phyloP scores from a whole-genome alignment of 1,140 invertebrate genomes.

The Drosophila obscura region DNA sequence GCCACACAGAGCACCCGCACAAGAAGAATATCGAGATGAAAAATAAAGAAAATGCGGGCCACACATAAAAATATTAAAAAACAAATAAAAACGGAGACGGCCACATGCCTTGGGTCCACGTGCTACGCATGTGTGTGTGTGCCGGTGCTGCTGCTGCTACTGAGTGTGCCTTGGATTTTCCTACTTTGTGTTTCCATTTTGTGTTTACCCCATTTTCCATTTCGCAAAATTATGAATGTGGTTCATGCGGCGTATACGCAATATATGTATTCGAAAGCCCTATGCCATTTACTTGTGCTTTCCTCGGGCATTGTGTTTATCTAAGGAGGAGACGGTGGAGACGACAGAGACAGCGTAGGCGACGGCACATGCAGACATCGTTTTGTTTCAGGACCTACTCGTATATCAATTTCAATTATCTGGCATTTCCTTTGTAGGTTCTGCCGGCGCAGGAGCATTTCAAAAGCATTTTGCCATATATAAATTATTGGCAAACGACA shows the following conservation, averaged over 20 bases:
- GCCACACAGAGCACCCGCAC: neutral
- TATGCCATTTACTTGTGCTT: conserved; percentile 11
- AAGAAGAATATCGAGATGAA: conserved; percentile 26
- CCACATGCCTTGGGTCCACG: conserved; percentile 52
- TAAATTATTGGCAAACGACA: conserved; percentile 71
- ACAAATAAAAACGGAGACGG: conserved; percentile 59
- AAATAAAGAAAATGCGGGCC: conserved; percentile 19
- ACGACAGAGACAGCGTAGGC: too few species aligned
- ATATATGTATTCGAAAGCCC: conserved; percentile 38
- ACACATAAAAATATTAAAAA: conserved; percentile 74
- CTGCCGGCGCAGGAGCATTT: conserved; percentile 14
- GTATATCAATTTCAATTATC: conserved; percentile 82
- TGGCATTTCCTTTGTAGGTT: conserved; percentile 31
- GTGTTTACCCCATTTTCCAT: conserved; percentile 70
- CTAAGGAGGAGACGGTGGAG: conserved; percentile 30
- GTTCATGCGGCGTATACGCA: conserved; percentile 68
- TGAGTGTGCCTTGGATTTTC: conserved; percentile 14
- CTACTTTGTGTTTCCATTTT: conserved; percentile 68
- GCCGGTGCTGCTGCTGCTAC: too few species aligned
- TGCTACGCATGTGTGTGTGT: conserved; percentile 33
- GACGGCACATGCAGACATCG: conserved; percentile 25
- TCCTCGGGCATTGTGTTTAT: conserved; percentile 56
- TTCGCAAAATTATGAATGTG: conserved; percentile 74
- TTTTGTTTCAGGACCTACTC: conserved; percentile 63
- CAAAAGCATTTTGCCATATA: conserved; percentile 59